Evolutionary conservation across 2,888 invertebrate species (phyloP).

Genomic region (Drosophila acutilabella): DNA sequence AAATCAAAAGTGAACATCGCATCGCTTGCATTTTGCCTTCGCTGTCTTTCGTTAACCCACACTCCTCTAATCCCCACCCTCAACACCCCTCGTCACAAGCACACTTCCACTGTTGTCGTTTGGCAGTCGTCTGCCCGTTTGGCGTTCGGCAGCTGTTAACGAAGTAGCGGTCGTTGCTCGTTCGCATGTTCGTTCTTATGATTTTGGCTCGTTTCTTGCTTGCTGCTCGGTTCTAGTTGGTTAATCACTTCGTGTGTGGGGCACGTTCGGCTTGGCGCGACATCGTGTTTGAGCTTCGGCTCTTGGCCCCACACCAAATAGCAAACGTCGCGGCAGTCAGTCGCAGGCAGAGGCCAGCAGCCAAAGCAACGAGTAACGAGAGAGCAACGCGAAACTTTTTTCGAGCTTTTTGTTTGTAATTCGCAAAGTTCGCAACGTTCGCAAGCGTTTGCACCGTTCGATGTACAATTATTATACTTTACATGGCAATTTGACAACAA

Average conservation of each 20-base stretch:
- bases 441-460: constrained; percentile 23
- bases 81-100: background rate
- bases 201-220: constrained; percentile 71
- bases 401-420: constrained; percentile 30
- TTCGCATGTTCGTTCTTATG: constrained; percentile 73
- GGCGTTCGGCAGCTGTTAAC: constrained; percentile 38
- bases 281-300: constrained; percentile 3
- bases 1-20: constrained; percentile 79
- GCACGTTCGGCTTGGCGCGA: constrained; percentile 38
- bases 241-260: constrained; percentile 55
- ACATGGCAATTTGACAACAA: constrained; percentile 50
- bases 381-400: constrained; percentile 38
- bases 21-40: constrained; percentile 62
- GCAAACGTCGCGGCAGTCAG: constrained; percentile 55
- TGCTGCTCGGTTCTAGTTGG: constrained; percentile 76
- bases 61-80: background rate
- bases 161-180: constrained; percentile 64
- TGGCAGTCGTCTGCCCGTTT: constrained; percentile 18
- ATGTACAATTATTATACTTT: constrained; percentile 25
- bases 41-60: constrained; percentile 8
- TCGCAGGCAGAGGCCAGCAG: constrained; percentile 72
- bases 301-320: constrained; percentile 48
- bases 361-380: constrained; percentile 55
- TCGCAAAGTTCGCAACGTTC: constrained; percentile 25
- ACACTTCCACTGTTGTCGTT: background rate